Conservation (phyloP, 2,797 vertebrate genomes). For the Smutsia temminckii region DNA sequence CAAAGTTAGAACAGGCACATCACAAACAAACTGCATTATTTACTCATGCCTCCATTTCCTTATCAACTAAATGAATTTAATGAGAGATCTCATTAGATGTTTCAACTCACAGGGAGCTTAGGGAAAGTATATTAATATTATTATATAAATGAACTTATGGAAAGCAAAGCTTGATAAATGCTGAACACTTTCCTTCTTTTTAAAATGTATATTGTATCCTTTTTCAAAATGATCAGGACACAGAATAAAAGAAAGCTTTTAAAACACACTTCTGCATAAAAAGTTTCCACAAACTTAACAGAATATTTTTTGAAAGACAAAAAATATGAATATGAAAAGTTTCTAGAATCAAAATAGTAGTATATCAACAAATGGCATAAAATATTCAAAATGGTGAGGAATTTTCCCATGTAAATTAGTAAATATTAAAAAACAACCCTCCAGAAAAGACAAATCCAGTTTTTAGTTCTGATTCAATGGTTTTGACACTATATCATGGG, state of each 20-base stretch:
- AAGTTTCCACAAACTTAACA: not conserved
- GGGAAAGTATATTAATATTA: not conserved
- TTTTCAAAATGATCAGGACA: not conserved
- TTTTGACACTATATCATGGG: not conserved
- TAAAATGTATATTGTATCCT: not conserved
- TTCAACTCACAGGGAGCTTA: not conserved
- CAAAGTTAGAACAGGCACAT: not conserved
- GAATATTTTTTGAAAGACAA: not conserved
- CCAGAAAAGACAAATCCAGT: not conserved
- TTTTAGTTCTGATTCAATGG: not conserved
- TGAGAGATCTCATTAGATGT: not conserved
- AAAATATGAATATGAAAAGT: not conserved
- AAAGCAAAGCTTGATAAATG: not conserved
- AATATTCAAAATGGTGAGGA: not conserved
- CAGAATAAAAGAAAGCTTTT: not conserved
- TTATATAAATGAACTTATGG: not conserved
- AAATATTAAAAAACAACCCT: not conserved
- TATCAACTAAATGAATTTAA: not conserved
- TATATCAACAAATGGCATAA: not conserved
- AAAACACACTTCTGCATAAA: not conserved
- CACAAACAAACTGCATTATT: not conserved
- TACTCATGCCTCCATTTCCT: not conserved
- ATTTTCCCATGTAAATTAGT: not conserved
- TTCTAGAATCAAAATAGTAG: not conserved
- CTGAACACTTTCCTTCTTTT: not conserved